A percentile compares a stretch with the other conserved stretches of the same genome.
These are phyloP conservation scores for Danionella dracula DNA, from an alignment of 2,797 vertebrate species.

Conservation along the genomic window DNA sequence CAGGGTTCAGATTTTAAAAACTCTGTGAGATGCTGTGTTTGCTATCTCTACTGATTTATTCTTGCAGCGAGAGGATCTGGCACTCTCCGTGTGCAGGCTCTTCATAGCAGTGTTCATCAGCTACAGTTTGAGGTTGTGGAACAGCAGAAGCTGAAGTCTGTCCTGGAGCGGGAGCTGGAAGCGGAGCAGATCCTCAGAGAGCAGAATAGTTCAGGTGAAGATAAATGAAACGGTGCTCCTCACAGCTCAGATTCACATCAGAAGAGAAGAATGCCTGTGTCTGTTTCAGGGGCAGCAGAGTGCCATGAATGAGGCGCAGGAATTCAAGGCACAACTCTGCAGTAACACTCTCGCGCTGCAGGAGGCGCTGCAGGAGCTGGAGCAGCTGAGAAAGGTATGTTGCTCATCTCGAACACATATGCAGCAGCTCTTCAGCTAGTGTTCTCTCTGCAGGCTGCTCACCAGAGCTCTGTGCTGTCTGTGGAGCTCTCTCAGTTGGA, in stretches of 20 bases:
- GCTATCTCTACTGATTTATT: constrained; percentile 76
- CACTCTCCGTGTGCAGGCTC: constrained; percentile 73
- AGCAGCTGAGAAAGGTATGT: constrained; percentile 85
- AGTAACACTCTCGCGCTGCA: constrained; percentile 89
- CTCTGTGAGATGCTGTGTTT: too few species aligned
- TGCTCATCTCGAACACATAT: too few species aligned
- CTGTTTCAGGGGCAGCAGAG: too few species aligned
- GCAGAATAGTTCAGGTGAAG: constrained; percentile 67
- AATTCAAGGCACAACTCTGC: constrained; percentile 80
- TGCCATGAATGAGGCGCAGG: constrained; percentile 67
- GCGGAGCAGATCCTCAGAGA: constrained; percentile 83
- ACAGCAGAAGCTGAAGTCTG: constrained; percentile 68
- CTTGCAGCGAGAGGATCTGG: constrained; percentile 78
- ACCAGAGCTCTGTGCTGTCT: not conserved
- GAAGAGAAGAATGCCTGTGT: too few species aligned
- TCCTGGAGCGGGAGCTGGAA: constrained; percentile 81
- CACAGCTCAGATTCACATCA: too few species aligned
- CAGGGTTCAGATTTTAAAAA: too few species aligned
- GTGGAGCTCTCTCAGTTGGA: too few species aligned
- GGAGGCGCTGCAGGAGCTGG: constrained; percentile 85
- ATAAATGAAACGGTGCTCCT: too few species aligned
- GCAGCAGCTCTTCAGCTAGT: too few species aligned
- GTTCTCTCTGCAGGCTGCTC: too few species aligned
- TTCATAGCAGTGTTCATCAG: constrained; percentile 74
- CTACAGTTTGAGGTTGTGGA: constrained; percentile 84